These are phyloP conservation scores for Ceramica pisi DNA, from an alignment of 2,888 invertebrate species.

Conservation along the genomic window DNA sequence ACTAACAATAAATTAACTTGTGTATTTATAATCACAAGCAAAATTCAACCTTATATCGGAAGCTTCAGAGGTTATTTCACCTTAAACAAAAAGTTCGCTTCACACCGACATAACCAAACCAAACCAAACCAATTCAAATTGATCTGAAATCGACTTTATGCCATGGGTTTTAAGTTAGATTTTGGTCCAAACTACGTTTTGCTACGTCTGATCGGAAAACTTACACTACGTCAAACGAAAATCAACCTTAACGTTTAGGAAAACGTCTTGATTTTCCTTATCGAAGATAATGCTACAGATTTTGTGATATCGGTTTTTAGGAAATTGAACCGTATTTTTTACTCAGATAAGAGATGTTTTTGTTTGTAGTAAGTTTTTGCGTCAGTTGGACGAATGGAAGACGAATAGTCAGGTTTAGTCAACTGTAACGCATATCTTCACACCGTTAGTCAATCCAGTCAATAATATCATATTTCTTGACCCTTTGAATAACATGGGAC, in stretches of 20 bases:
- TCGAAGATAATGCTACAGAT: not conserved
- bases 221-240: not conserved
- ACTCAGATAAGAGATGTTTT: not conserved
- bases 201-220: not conserved
- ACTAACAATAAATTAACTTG: constrained; percentile 51
- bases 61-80: fast-evolving
- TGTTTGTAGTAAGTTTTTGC: not conserved
- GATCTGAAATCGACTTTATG: not conserved
- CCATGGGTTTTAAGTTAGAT: fast-evolving
- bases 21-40: not conserved
- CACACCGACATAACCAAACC: too few species aligned
- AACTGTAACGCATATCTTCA: constrained; percentile 31
- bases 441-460: constrained; percentile 17
- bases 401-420: constrained; percentile 13
- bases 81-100: not conserved
- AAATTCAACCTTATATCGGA: not conserved
- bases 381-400: not conserved
- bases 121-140: not conserved
- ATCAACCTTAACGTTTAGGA: fast-evolving
- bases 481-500: constrained; percentile 36
- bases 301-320: fast-evolving
- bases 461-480: constrained; percentile 41
- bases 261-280: constrained; percentile 6
- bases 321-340: not conserved
- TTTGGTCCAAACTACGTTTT: not conserved